These are phyloP conservation scores for Sebastes steindachneri DNA, from an alignment of 2,797 vertebrate species.

Conservation along the genomic window DNA sequence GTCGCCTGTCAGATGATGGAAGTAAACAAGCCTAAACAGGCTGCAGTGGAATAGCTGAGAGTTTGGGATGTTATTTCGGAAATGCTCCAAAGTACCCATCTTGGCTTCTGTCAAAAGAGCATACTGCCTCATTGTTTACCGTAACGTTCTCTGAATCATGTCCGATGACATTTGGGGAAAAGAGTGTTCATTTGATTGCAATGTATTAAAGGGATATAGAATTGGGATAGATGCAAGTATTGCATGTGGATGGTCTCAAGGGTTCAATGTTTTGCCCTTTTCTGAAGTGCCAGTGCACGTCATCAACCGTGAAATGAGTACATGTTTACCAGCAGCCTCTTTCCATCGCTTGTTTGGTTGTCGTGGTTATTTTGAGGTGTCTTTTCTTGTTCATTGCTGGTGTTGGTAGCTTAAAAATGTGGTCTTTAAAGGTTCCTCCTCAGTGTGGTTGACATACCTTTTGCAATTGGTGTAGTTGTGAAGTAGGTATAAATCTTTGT, in stretches of 20 bases:
- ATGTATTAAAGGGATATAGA: slow-evolving; percentile 12
- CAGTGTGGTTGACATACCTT: neutral
- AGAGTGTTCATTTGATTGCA: slow-evolving; percentile 7
- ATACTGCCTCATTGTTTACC: neutral
- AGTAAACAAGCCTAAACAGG: slow-evolving; percentile 37
- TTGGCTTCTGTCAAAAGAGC: neutral
- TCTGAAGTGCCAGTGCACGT: neutral
- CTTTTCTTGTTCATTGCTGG: neutral
- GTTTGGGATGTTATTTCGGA: slow-evolving; percentile 18
- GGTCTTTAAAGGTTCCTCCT: neutral
- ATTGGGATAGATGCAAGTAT: slow-evolving; percentile 16
- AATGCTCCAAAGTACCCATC: neutral
- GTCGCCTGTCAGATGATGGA: slow-evolving; percentile 20
- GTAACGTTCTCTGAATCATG: slow-evolving; percentile 6
- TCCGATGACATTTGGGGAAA: slow-evolving; percentile 12
- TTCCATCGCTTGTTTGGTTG: slow-evolving; percentile 19
- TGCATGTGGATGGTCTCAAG: neutral
- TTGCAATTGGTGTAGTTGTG: neutral
- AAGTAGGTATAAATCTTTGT: neutral
- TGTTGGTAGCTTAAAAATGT: neutral
- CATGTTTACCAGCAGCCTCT: slow-evolving; percentile 1
- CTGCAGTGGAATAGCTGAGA: slow-evolving; percentile 10
- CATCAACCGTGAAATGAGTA: neutral
- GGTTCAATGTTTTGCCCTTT: slow-evolving; percentile 11
- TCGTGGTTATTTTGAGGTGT: neutral